These are phyloP conservation scores for Spilogale gracilis DNA, from an alignment of 2,113 vertebrate genomes.

Conservation along the genomic window DNA sequence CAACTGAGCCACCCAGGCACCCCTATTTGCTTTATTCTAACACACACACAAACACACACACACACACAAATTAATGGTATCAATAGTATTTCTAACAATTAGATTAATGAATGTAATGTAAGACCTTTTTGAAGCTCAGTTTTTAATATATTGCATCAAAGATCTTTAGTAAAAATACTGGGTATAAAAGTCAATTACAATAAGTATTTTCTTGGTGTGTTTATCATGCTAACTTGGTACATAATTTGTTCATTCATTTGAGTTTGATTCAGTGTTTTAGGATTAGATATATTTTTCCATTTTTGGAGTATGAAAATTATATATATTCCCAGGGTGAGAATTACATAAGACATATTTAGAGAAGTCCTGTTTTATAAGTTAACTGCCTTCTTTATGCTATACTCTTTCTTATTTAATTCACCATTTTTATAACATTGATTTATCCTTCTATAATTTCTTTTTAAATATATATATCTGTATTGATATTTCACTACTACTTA, in stretches of 20 bases:
- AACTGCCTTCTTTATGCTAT: not conserved
- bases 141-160: not conserved
- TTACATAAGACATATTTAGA: not conserved
- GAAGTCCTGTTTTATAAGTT: not conserved
- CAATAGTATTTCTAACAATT: not conserved
- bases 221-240: not conserved
- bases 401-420: not conserved
- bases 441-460: not conserved
- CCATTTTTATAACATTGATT: not conserved
- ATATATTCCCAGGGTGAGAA: not conserved
- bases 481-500: not conserved
- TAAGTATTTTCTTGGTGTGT: not conserved
- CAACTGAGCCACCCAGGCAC: no score
- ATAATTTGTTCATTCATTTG: not conserved
- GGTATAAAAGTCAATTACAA: not conserved
- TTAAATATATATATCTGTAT: not conserved
- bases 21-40: not conserved
- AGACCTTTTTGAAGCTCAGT: not conserved
- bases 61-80: not conserved
- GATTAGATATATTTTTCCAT: not conserved
- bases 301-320: constrained; percentile 1
- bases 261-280: not conserved
- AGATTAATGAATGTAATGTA: not conserved
- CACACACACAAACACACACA: not conserved
- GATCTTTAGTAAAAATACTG: not conserved